Evolutionary conservation across 2,888 invertebrate genomes (phyloP).

Genomic region (Penaeus monodon): DNA sequence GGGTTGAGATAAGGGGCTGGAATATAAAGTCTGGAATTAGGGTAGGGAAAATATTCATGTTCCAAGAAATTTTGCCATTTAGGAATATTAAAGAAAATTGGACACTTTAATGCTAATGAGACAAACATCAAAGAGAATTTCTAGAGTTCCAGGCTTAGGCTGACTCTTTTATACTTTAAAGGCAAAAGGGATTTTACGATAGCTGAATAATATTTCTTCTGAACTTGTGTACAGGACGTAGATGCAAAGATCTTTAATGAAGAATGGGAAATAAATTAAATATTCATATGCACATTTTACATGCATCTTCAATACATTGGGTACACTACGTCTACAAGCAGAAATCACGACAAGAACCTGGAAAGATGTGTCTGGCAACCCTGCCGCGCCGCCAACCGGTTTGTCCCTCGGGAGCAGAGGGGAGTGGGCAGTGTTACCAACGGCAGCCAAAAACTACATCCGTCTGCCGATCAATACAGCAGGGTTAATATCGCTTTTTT

Average conservation of each 20-base stretch:
- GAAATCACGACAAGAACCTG: not conserved
- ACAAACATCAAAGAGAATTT: constrained; percentile 57
- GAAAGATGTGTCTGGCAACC: constrained; percentile 26
- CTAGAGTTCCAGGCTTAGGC: constrained; percentile 34
- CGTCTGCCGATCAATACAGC: constrained; percentile 47
- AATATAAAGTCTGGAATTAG: constrained; percentile 60
- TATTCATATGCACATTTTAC: too few relatives aligned
- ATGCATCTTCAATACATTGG: too few relatives aligned
- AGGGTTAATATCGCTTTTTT: not conserved
- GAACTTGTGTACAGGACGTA: too few relatives aligned
- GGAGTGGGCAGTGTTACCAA: constrained; percentile 43
- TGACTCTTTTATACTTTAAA: too few relatives aligned
- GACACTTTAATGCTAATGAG: constrained; percentile 60
- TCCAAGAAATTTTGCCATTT: constrained; percentile 47
- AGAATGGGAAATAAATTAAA: too few relatives aligned
- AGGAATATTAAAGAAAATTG: constrained; percentile 56
- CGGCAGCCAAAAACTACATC: constrained; percentile 24
- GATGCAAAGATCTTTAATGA: too few relatives aligned
- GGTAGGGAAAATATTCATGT: constrained; percentile 60
- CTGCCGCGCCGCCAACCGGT: constrained; percentile 44
- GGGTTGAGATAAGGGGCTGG: constrained; percentile 57
- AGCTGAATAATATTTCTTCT: too few relatives aligned
- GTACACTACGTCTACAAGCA: not conserved
- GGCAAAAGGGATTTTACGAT: too few relatives aligned
- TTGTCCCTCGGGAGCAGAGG: constrained; percentile 47